phyloP scores from a whole-genome alignment of 1,140 invertebrate genomes.

The Drosophila azteca region DNA sequence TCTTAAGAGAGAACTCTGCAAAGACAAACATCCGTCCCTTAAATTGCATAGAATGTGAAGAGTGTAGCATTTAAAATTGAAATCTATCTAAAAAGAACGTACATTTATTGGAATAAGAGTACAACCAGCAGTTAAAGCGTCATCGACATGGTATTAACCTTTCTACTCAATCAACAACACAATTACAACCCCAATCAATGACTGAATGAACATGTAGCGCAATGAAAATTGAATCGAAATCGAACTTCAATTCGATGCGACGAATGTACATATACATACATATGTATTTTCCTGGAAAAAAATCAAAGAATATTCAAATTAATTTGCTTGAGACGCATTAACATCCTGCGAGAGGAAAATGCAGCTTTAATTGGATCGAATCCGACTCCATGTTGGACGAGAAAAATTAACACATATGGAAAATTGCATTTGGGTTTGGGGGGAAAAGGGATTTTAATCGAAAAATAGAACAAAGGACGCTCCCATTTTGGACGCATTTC shows the following conservation, averaged over 20 bases:
- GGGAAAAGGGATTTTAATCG: slow-evolving; percentile 57
- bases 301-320: no score
- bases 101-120: no score
- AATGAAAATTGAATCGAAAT: slow-evolving; percentile 2
- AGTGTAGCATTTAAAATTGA: no score
- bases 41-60: no score
- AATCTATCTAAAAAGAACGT: no score
- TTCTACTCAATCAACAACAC: background rate
- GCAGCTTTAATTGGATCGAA: slow-evolving; percentile 3
- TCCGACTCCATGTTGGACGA: background rate
- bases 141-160: background rate
- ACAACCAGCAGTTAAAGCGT: background rate
- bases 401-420: no score
- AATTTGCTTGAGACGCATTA: no score
- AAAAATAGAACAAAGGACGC: slow-evolving; percentile 57
- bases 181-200: background rate
- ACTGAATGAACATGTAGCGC: background rate
- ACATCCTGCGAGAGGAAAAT: no score
- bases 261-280: no score
- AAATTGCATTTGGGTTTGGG: background rate
- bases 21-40: no score
- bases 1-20: no score
- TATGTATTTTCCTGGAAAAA: no score
- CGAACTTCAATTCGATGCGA: background rate
- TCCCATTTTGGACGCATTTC: slow-evolving; percentile 16